These are phyloP conservation scores for Uropetala carovei DNA, from an alignment of 2,888 invertebrate species.

Conservation along the genomic window DNA sequence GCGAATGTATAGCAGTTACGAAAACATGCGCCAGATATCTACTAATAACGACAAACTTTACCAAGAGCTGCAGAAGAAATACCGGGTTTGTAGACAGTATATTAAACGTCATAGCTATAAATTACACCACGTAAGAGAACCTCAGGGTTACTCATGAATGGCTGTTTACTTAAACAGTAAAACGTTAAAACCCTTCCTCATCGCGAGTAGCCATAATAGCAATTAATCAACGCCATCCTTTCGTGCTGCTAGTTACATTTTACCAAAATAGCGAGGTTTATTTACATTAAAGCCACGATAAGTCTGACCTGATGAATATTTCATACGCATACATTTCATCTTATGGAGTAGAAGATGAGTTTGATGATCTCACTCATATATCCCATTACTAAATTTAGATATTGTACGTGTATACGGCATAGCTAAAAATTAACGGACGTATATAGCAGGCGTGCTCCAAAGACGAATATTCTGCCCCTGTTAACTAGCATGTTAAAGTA, in stretches of 20 bases:
- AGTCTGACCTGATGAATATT: background rate
- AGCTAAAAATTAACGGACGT: background rate
- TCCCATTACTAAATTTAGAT: background rate
- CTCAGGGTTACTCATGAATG: background rate
- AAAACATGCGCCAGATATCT: too few relatives aligned
- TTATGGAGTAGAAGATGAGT: background rate
- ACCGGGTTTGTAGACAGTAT: too few relatives aligned
- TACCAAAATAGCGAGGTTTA: background rate
- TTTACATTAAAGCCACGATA: background rate
- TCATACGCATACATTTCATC: background rate
- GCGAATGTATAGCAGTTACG: too few relatives aligned
- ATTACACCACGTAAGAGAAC: background rate
- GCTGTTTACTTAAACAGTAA: background rate
- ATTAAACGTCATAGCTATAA: too few relatives aligned
- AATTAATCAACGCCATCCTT: background rate
- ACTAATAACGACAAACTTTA: too few relatives aligned
- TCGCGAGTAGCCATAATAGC: background rate
- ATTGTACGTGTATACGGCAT: background rate
- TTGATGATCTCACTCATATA: background rate
- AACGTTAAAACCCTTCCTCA: background rate
- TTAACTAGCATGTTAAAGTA: too few relatives aligned
- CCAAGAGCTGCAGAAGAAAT: too few relatives aligned
- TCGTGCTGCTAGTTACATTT: background rate
- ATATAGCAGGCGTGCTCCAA: too few relatives aligned
- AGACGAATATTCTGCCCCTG: too few relatives aligned